These are phyloP conservation scores for Zootermopsis nevadensis DNA, from an alignment of 2,888 invertebrate genomes.

Conservation along the genomic window DNA sequence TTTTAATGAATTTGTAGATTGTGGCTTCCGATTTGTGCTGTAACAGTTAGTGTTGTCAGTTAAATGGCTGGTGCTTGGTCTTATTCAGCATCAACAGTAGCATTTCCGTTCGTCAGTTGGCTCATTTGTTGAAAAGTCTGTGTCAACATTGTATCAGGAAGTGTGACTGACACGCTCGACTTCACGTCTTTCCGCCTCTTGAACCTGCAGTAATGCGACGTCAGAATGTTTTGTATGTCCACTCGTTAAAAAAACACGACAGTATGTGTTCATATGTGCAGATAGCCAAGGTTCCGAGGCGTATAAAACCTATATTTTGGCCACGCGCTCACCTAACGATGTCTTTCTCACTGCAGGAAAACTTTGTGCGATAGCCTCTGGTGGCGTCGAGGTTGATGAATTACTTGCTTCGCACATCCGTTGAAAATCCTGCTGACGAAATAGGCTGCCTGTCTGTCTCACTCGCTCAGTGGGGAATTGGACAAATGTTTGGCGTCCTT, in stretches of 20 bases:
- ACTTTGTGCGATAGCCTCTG: background rate
- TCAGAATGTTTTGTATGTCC: constrained; percentile 8
- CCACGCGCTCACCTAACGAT: constrained; percentile 22
- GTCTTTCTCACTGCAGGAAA: background rate
- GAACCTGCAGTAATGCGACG: background rate
- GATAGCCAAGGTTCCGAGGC: constrained; percentile 19
- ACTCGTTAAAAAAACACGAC: background rate
- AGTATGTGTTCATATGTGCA: constrained; percentile 27
- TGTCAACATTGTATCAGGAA: constrained; percentile 39
- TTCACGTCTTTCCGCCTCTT: constrained; percentile 17
- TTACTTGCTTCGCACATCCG: no score
- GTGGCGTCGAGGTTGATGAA: no score
- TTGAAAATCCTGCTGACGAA: no score
- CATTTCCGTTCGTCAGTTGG: constrained; percentile 25
- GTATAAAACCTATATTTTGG: constrained; percentile 26
- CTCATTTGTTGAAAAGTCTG: constrained; percentile 32
- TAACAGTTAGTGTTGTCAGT: background rate
- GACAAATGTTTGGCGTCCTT: no score
- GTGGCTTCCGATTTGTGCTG: background rate
- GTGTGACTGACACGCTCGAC: constrained; percentile 38
- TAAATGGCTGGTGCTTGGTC: background rate
- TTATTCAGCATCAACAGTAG: background rate
- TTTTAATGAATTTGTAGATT: background rate
- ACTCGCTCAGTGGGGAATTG: no score
- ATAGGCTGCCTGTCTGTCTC: no score